Evolutionary conservation across 2,888 invertebrate species (phyloP), one percentile per base, ranked within the genome.

Genomic region (Leptinotarsa haldemani): DNA sequence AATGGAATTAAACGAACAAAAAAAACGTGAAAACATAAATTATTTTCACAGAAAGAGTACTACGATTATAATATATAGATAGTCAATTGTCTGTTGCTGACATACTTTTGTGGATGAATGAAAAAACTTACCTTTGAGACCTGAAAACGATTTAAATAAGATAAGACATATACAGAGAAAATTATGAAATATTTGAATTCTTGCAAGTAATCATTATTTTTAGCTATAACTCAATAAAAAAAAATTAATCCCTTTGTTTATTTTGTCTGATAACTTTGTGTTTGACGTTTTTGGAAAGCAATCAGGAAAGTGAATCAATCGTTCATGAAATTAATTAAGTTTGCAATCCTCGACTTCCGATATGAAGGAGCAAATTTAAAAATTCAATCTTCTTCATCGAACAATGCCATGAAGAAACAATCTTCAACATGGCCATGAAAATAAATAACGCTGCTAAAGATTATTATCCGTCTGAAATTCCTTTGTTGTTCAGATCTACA

Each of bases 291-390:
- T 7, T 1, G n/a, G 30, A 7, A 25, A 30, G 16, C 61, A 61
- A 61, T 16, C 30, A 25, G 61, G 16, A 61, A 61, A 61, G 7
- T n/a, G 5, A 61, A n/a, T 61, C 40, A 16, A 16, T 40, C n/a
- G 61, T 61, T 40, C 30, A 40, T 13, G 30, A 61, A 61, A 61
- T 56, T 61, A 61, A 61, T 30, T 61, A 61, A n/a, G 40, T 61
- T 61, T 61, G 7, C n/a, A 3, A 20, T 56, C 13, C 22, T n/a
- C 40, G 61, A 61, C n/a, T 25, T 22, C 13, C 13, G 20, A 22
- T 18, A 18, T 56, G 1, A 61, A 22, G 15, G 25, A 7, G 16
- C 16, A 40, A 40, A 58, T 18, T 52, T 18, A 20, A 56, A 25
- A 30, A 16, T 61, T 20, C 22, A 18, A 56, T 56, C n/a, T 40